Evolutionary conservation across 2,113 vertebrate species (phyloP).

Genomic region (Rana temporaria): DNA sequence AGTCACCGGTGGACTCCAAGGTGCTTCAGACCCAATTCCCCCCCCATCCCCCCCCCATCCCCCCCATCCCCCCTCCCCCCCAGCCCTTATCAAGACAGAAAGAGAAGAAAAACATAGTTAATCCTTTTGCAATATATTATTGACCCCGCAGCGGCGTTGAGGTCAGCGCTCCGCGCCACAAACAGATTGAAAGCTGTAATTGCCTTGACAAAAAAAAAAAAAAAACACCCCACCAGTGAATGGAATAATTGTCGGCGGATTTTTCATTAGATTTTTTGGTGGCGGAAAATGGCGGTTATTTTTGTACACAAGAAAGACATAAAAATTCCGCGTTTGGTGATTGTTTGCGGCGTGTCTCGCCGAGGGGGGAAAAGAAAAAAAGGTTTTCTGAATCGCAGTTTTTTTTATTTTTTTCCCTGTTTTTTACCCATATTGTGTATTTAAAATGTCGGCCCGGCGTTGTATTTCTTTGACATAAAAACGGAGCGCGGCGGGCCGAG

Average conservation of each 20-base stretch:
- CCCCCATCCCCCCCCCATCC: neutral
- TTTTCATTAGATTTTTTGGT: constrained; percentile 15
- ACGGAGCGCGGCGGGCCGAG: neutral
- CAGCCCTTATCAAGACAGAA: neutral
- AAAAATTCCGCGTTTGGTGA: neutral
- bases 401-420: too few relatives aligned
- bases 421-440: too few relatives aligned
- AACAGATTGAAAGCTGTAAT: constrained; percentile 15
- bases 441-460: neutral
- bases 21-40: neutral
- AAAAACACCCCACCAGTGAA: neutral
- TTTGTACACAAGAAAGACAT: constrained; percentile 3
- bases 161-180: neutral
- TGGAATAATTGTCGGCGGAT: constrained; percentile 12
- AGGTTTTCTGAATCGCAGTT: neutral
- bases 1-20: neutral
- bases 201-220: constrained; percentile 2
- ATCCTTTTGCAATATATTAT: constrained; percentile 20
- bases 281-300: neutral
- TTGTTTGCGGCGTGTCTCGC: constrained; percentile 12
- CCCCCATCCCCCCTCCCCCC: neutral
- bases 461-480: neutral
- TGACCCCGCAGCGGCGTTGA: neutral
- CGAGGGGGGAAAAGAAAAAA: neutral
- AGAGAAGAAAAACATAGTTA: neutral